A percentile compares a stretch with the other conserved stretches of the same genome.
These are phyloP conservation scores for Leptopilina syphax DNA, from an alignment of 2,888 invertebrate genomes.

Conservation along the genomic window DNA sequence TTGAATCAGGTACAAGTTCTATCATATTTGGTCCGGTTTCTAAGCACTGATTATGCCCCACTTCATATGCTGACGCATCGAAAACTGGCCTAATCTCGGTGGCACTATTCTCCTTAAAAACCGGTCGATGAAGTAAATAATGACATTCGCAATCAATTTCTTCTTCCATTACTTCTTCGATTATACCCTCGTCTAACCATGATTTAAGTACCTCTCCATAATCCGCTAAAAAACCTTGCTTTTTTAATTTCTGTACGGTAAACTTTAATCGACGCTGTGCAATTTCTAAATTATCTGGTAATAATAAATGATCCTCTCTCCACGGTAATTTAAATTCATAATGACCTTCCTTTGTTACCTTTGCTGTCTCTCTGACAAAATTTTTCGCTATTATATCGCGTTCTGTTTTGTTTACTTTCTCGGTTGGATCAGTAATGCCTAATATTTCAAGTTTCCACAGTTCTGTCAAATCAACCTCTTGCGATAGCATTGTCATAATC, in stretches of 20 bases:
- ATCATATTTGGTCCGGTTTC: slow-evolving; percentile 56
- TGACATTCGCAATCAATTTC: slow-evolving; percentile 11
- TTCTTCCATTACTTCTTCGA: slow-evolving; percentile 57
- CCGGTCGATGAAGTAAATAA: slow-evolving; percentile 57
- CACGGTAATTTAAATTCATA: slow-evolving; percentile 60
- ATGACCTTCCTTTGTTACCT: background rate
- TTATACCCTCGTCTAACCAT: slow-evolving; percentile 61
- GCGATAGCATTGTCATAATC: background rate
- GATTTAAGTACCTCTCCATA: slow-evolving; percentile 63
- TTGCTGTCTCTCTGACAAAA: background rate
- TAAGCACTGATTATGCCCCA: slow-evolving; percentile 52
- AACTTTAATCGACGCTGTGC: slow-evolving; percentile 59
- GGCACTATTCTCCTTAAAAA: slow-evolving; percentile 53
- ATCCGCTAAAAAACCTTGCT: slow-evolving; percentile 50
- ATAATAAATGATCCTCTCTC: slow-evolving; percentile 62
- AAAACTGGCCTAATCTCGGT: slow-evolving; percentile 61
- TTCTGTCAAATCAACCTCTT: background rate
- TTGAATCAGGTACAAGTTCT: slow-evolving; percentile 53
- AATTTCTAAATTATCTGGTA: slow-evolving; percentile 59
- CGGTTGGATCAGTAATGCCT: background rate
- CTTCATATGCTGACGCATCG: slow-evolving; percentile 60
- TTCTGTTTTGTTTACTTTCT: background rate
- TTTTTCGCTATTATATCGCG: background rate
- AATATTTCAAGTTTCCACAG: background rate
- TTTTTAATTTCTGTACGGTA: slow-evolving; percentile 55